Base-by-base conservation (phyloP, 2,113 vertebrate genomes). In the Ramphastos sulfuratus region DNA sequence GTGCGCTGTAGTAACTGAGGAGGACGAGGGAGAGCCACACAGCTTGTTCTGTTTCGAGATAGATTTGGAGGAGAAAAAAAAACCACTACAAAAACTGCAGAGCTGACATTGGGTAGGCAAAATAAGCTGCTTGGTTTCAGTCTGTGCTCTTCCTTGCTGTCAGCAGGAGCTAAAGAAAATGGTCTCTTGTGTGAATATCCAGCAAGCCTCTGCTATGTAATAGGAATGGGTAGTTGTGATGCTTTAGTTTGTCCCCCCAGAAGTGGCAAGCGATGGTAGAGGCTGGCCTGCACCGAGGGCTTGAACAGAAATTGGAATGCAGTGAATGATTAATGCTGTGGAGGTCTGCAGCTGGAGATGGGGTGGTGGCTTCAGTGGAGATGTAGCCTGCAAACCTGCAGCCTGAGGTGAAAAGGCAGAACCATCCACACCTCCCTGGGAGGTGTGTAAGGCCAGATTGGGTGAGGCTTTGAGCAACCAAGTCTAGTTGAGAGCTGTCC, bases 361-460 rank as follows among this genome's bases (percentile, higher is more conserved):
- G 37, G 37, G 7, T 31, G 42, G 65, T 74, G 12, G 19, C 31
- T 20, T 16, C 3, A 20, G 58, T 16, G 27, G 17, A 25, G 4
- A 27, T 70, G 76, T 64, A 20, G 18, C 30, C 63, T 65, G 71
- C 25, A 69, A 48, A 54, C 15, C 3, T 0, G 5, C 9, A 20
- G 12, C 33, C 10, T 33, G 23, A 17, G n/a, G 16, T 52, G 52
- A n/a, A 31, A 70, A 65, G 28, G 59, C 56, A 89, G 59, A n/a
- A 11, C 50, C 4, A 0, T 59, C 0, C 7, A 0, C 17, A 0
- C 17, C 46, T 70, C 0, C 13, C 39, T 28, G 23, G 42, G 42
- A 28, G 1, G 27, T n/a, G 8, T 6, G 56, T 52, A 10, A 52
- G 50, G 50, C 50, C 23, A 52, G 50, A 24, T 23, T 25, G 23